These are phyloP conservation scores for Stigmatopora nigra DNA, from an alignment of 2,113 vertebrate genomes.

Conservation along the genomic window DNA sequence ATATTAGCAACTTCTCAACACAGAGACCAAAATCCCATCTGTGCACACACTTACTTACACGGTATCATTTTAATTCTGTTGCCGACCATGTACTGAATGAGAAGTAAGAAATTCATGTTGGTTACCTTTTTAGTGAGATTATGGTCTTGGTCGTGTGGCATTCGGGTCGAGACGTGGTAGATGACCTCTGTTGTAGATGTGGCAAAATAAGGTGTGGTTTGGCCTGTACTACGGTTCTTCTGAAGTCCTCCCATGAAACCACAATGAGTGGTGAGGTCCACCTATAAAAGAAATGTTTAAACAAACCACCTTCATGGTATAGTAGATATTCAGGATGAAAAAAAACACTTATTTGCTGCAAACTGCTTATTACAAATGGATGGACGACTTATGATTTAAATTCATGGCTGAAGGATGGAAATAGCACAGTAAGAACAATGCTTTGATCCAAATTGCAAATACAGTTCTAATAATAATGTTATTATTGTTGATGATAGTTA, in stretches of 20 bases:
- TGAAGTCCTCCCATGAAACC: constrained; percentile 98
- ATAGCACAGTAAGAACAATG: too few relatives aligned
- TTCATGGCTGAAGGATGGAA: too few relatives aligned
- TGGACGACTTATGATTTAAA: too few relatives aligned
- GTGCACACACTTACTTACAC: neutral
- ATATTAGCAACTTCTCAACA: neutral
- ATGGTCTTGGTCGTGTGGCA: constrained; percentile 95
- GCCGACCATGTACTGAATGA: neutral
- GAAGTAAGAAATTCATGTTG: neutral
- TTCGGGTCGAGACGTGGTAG: constrained; percentile 97
- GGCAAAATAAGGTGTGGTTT: constrained; percentile 94
- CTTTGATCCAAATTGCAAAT: neutral
- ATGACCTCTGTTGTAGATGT: constrained; percentile 96
- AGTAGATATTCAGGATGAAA: neutral
- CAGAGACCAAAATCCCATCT: neutral
- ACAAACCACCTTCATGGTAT: neutral
- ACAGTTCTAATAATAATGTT: neutral
- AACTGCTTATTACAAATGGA: too few relatives aligned
- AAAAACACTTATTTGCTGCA: too few relatives aligned
- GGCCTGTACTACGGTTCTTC: constrained; percentile 91
- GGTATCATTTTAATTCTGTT: neutral
- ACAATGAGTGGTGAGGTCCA: constrained; percentile 93
- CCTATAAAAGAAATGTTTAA: constrained; percentile 57
- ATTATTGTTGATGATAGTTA: neutral
- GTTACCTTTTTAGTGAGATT: constrained; percentile 95